Conservation (phyloP, 2,113 vertebrate genomes). For the Picathartes gymnocephalus region DNA sequence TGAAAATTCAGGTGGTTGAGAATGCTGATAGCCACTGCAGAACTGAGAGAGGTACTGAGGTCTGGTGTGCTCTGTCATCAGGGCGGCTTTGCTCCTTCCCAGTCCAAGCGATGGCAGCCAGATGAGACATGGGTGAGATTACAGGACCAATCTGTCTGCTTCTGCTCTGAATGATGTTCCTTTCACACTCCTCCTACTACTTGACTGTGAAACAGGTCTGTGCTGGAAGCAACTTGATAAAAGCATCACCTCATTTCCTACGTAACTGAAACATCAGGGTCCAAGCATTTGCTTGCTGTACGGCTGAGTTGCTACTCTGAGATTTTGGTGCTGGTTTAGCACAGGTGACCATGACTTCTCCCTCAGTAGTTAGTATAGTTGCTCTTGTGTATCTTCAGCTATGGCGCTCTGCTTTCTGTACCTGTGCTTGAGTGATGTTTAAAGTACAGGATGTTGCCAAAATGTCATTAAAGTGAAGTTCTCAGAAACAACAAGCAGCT, state of each 20-base stretch:
- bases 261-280: not conserved
- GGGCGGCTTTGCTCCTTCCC: not conserved
- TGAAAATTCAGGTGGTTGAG: not conserved
- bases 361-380: not conserved
- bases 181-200: not conserved
- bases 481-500: not conserved
- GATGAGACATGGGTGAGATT: not conserved
- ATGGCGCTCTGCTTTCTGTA: constrained; percentile 27
- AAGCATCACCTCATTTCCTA: not conserved
- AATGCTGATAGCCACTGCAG: not conserved
- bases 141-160: not conserved
- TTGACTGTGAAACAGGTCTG: not conserved
- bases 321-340: constrained; percentile 8
- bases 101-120: not conserved
- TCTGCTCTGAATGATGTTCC: not conserved
- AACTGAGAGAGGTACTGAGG: not conserved
- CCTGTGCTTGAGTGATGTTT: constrained; percentile 40
- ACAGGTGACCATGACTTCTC: not conserved
- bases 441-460: constrained; percentile 52
- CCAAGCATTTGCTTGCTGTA: not conserved
- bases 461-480: constrained; percentile 55
- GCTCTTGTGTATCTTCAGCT: constrained; percentile 25
- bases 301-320: constrained; percentile 1
- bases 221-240: not conserved
- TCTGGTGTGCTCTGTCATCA: not conserved